Evolutionary conservation across 2,113 vertebrate species (phyloP), one percentile per base, ranked within the genome.

Genomic region (Toxotes jaculatrix): DNA sequence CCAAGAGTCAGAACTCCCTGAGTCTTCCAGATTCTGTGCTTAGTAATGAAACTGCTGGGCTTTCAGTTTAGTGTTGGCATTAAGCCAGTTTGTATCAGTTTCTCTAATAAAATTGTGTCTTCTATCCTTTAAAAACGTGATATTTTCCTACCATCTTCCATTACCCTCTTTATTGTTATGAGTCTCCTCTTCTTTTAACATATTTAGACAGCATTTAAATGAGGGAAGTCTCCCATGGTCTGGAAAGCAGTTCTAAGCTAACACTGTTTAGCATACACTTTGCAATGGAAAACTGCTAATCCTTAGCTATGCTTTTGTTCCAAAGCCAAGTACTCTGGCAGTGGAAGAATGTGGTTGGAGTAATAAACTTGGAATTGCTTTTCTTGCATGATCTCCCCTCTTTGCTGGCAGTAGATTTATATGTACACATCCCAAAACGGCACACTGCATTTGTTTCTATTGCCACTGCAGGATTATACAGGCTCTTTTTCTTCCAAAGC

Each of bases 231-330:
- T 85, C 64, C 56, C 5, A 36, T 51, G 75, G 49, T 27, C 38
- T 32, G 65, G 56, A 80, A 88, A 71, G 66, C 17, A 55, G 23
- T 47, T 71, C 57, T 45, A 74, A 88, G 57, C 65, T 70, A 53
- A 61, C 68, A 27, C 55, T 79, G 77, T 85, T 78, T 82, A 86
- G 43, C 62, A 81, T 74, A 79, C 51, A 80, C 69, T 65, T 66
- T 71, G 84, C 73, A 72, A 82, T 74, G 84, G 77, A 82, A 81
- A 87, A 84, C 70, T 77, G 62, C 80, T 78, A 82, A 89, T 86
- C 84, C 74, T 79, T 57, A 63, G 53, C 42, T 76, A 67, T 84
- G 79, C 64, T 80, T 86, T 77, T 88, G 65, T 85, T 89, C 60
- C 69, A 73, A 27, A 76, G 70, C 84, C 84, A 91, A 90, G 63